Evolutionary conservation across 1,140 invertebrate species (phyloP), one percentile per base, ranked within the genome.

Genomic region (Macrotrachela quadricornifera): DNA sequence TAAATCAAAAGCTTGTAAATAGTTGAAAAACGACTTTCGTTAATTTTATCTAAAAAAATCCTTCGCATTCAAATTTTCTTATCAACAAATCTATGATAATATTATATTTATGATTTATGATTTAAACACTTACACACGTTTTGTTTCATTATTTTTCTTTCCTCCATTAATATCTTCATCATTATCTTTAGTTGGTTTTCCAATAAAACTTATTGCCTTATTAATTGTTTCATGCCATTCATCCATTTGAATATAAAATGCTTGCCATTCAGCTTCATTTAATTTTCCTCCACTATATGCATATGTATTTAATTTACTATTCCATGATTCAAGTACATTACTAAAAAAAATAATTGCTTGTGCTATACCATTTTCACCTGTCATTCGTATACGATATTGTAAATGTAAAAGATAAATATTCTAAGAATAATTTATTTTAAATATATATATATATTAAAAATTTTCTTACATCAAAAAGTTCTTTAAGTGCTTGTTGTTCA

Each of bases 321-420:
- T 59, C 65, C 67, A 69, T 0, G 57, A 58, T 54, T 69, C 67
- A 36, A 68, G 43, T 13, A 58, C 57, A 51, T 63, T 67, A 37
- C 58, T 57, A 10, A 70, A 48, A 18, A 63, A 56, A 49, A 68
- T 68, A 4, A 67, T 56, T 46, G 60, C 55, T 39, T 59, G 60
- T 16, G 64, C 67, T 9, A 68, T 61, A 51, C 67, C 68, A 61
- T 70, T 69, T 55, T 70, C 68, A 53, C 68, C 68, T 50, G 62
- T 68, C n/a, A 66, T 58, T 52, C 67, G 60, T 46, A 63, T 61
- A 18, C 63, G 59, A 53, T 64, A 68, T 57, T 69, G 67, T 46
- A 57, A 57, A 36, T 66, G 55, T 18, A 69, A 49, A 15, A 56
- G 50, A 46, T 53, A 46, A 18, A 53, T 53, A 11, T 47, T 37